These are phyloP conservation scores for Pelodiscus sinensis DNA, from an alignment of 2,113 vertebrate genomes.

Conservation along the genomic window DNA sequence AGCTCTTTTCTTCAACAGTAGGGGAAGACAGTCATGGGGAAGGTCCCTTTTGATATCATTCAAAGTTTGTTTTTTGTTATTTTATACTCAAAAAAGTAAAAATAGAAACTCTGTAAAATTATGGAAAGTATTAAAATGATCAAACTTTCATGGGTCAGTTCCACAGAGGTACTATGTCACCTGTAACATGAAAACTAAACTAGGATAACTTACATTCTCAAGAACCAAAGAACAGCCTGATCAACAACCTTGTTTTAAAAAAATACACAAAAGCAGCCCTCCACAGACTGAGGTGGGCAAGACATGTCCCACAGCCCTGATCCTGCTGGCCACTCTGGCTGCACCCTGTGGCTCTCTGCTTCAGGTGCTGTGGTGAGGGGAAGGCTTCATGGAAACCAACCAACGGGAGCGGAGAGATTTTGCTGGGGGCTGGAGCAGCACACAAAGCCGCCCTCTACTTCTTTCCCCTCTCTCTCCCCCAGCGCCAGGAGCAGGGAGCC, in stretches of 20 bases:
- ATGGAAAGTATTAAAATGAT: slow-evolving; percentile 47
- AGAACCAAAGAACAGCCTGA: not conserved
- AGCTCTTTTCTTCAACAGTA: slow-evolving; percentile 31
- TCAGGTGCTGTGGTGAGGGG: too few relatives aligned
- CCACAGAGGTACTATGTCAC: not conserved
- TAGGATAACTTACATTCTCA: slow-evolving; percentile 17
- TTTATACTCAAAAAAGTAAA: slow-evolving; percentile 51
- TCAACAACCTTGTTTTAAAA: not conserved
- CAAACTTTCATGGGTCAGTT: slow-evolving; percentile 10
- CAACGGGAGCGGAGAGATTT: too few relatives aligned
- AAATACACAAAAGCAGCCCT: not conserved
- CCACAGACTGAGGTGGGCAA: too few relatives aligned
- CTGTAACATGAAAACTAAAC: slow-evolving; percentile 29
- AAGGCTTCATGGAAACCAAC: too few relatives aligned
- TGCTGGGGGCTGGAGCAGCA: too few relatives aligned
- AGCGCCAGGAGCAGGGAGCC: too few relatives aligned
- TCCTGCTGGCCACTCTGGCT: too few relatives aligned
- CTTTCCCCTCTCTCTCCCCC: too few relatives aligned
- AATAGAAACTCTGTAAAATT: slow-evolving; percentile 21
- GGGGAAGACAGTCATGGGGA: slow-evolving; percentile 23
- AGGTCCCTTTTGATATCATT: slow-evolving; percentile 47
- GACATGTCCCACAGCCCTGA: too few relatives aligned
- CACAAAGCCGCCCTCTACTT: too few relatives aligned
- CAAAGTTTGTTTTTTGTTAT: slow-evolving; percentile 63
- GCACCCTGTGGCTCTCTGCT: too few relatives aligned